Evolutionary conservation across 2,888 invertebrate species (phyloP), one percentile per base, ranked within the genome.

Genomic region (Catocala nupta): DNA sequence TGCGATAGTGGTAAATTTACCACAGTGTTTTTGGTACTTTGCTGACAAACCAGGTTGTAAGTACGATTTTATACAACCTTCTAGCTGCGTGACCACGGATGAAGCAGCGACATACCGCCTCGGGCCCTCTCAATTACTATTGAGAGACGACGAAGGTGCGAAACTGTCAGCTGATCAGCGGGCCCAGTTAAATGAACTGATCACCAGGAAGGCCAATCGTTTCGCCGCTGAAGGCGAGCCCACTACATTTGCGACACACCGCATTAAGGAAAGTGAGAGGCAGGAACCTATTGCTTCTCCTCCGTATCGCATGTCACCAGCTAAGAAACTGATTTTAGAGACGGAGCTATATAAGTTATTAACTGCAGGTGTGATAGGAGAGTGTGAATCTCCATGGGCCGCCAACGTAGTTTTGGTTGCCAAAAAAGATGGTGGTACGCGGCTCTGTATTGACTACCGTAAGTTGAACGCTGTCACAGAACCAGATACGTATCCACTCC

Each of bases 291-390:
- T 87, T 16, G 77, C 85, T 0, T 70, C 77, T 5, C 83, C 84
- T 0, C 85, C 85, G 0, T 87, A 85, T 64, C 60, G 84, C 34
- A 51, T 87, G 64, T 81, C 83, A 1, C 80, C 77, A 10, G 49
- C 59, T 0, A 82, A 80, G 56, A 80, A 68, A 51, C 65, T 58
- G 43, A 43, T 69, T 5, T 58, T 85, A 16, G 60, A 72, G 36
- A 53, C 59, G 44, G 78, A 85, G 69, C 58, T 84, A 3, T 62
- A 81, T 25, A 71, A 75, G 67, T 63, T 88, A 66, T 44, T 84
- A 2, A 60, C 68, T 11, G 72, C 74, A 3, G 82, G 69, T 36
- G 58, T 75, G 9, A 73, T 75, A 16, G 16, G 2, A 16, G 72
- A 74, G 44, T 73, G 74, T 34, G 75, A 76, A 50, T 75, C 75